Evolutionary conservation across 2,113 vertebrate genomes (phyloP).

Genomic region (Carlito syrichta): DNA sequence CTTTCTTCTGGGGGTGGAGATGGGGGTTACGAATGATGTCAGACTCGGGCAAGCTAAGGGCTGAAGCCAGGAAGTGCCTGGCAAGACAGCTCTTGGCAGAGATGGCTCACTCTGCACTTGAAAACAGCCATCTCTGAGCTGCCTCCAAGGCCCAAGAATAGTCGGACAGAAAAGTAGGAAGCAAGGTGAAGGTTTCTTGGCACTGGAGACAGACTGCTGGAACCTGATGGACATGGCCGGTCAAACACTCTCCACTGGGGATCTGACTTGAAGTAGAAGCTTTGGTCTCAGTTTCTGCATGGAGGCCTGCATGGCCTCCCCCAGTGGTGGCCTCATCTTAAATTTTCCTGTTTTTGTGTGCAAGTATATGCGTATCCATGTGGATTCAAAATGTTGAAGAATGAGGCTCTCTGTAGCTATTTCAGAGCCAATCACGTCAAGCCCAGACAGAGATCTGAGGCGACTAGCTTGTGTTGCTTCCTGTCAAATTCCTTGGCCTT

Average conservation of each 20-base stretch:
- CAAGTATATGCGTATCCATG: neutral
- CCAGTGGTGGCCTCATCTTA: neutral
- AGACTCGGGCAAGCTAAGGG: neutral
- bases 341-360: neutral
- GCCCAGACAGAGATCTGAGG: slow-evolving; percentile 55
- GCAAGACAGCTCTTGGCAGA: slow-evolving; percentile 18
- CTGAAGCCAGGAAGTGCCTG: neutral
- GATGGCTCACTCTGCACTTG: neutral
- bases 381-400: neutral
- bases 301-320: neutral
- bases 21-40: neutral
- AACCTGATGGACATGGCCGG: slow-evolving; percentile 20
- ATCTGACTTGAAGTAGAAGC: neutral
- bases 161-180: neutral
- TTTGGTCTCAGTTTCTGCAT: neutral
- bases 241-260: neutral
- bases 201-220: neutral
- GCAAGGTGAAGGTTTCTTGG: slow-evolving; percentile 33
- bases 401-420: neutral
- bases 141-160: neutral
- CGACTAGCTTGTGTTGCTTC: slow-evolving; percentile 41
- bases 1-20: neutral
- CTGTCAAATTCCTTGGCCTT: slow-evolving; percentile 55
- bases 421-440: slow-evolving; percentile 39
- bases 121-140: slow-evolving; percentile 1